phyloP scores from a whole-genome alignment of 2,113 vertebrate species.

The Antennarius striatus region DNA sequence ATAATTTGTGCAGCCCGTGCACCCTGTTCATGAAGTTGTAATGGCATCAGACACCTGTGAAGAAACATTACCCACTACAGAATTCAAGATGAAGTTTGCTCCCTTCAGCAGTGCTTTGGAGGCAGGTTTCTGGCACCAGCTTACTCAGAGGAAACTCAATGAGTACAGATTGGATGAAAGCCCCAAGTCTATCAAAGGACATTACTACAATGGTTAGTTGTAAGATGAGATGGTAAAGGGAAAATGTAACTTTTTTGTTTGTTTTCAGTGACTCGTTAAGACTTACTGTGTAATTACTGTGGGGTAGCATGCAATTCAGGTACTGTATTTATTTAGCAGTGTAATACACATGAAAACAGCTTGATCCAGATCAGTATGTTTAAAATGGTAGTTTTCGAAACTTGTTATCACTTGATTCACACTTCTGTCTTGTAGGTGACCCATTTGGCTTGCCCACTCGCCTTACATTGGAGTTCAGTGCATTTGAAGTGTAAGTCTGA shows the following conservation, averaged over 20 bases:
- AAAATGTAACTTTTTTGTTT: no score
- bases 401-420: background rate
- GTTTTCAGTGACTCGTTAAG: no score
- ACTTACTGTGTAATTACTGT: no score
- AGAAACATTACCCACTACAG: conserved; percentile 32
- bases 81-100: conserved; percentile 88
- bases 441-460: conserved; percentile 91
- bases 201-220: conserved; percentile 92
- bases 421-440: conserved; percentile 81
- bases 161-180: conserved; percentile 93
- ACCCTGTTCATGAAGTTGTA: conserved; percentile 9
- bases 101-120: conserved; percentile 95
- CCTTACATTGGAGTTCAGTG: conserved; percentile 94
- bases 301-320: background rate
- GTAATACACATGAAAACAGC: background rate
- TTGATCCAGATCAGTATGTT: background rate
- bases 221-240: background rate
- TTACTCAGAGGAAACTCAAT: conserved; percentile 94
- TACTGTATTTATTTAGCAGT: background rate
- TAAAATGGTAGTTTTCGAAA: background rate
- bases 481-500: conserved; percentile 93
- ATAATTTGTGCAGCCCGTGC: conserved; percentile 2
- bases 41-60: conserved; percentile 76
- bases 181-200: conserved; percentile 89
- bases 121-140: conserved; percentile 96